Evolutionary conservation across 2,113 vertebrate species (phyloP).

Genomic region (Forbesichthys agassizii): DNA sequence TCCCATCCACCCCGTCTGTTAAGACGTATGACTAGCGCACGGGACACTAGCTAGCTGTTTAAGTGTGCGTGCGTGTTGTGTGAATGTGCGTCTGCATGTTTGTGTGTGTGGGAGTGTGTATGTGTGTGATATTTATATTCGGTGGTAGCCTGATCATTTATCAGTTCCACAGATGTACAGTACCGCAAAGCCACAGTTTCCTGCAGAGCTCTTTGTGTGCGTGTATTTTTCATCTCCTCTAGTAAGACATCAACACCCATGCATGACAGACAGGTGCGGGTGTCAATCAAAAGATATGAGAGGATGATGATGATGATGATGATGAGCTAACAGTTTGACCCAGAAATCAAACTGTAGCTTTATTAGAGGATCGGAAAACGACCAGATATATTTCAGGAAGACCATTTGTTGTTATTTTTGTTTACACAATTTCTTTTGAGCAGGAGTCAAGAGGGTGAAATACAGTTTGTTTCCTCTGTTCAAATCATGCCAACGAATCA

Average conservation of each 20-base stretch:
- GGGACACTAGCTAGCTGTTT: neutral
- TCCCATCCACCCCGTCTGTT: no score
- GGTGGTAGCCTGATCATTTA: no score
- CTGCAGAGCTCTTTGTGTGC: neutral
- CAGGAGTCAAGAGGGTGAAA: no score
- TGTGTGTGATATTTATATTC: neutral
- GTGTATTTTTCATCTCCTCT: no score
- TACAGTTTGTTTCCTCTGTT: slow-evolving; percentile 4
- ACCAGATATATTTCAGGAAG: no score
- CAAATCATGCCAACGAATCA: slow-evolving; percentile 22
- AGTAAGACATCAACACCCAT: neutral
- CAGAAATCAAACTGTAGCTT: no score
- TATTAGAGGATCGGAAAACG: no score
- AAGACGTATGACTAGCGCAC: neutral
- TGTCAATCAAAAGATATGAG: no score
- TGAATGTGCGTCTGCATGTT: neutral
- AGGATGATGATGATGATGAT: no score
- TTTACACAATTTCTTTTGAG: no score
- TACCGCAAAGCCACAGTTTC: neutral
- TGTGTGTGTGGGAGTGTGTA: neutral
- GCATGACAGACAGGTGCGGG: neutral
- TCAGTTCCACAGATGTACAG: neutral
- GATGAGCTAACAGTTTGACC: no score
- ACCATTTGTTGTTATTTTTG: no score
- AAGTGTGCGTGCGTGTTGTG: neutral